Evolutionary conservation across 2,113 vertebrate genomes (phyloP).

Genomic region (Mesoclemmys tuberculata): DNA sequence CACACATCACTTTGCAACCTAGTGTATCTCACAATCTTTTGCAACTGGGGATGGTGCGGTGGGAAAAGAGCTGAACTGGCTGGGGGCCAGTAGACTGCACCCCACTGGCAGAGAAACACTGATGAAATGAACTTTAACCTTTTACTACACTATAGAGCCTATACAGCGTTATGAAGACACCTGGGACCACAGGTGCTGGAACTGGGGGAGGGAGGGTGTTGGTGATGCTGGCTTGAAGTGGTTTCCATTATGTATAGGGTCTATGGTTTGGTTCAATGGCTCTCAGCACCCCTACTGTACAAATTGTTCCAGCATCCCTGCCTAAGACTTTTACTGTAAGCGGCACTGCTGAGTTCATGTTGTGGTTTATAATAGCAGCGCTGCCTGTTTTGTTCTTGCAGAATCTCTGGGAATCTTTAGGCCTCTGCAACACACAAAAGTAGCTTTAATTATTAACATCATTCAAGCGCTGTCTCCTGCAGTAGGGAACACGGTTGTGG

Average conservation of each 20-base stretch:
- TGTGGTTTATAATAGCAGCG: neutral
- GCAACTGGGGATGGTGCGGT: accelerated
- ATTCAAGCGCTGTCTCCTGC: neutral
- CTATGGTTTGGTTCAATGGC: no score
- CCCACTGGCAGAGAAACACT: no score
- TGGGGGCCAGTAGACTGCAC: neutral
- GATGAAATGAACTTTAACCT: neutral
- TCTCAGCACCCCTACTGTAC: no score
- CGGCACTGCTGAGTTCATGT: neutral
- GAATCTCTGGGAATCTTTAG: neutral
- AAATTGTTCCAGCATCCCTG: no score
- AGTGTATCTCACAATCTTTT: neutral
- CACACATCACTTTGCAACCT: accelerated
- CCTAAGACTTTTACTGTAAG: neutral
- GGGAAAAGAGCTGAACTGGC: neutral
- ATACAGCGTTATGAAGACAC: no score
- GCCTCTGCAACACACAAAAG: neutral
- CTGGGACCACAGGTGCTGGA: no score
- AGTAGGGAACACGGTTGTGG: neutral
- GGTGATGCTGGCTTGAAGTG: no score
- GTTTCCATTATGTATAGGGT: no score
- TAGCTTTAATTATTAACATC: neutral
- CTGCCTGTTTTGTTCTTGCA: neutral
- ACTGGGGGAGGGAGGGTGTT: no score
- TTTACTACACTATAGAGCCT: neutral